phyloP scores from a whole-genome alignment of 2,797 vertebrate genomes.

The Myoxocephalus aenaeus region DNA sequence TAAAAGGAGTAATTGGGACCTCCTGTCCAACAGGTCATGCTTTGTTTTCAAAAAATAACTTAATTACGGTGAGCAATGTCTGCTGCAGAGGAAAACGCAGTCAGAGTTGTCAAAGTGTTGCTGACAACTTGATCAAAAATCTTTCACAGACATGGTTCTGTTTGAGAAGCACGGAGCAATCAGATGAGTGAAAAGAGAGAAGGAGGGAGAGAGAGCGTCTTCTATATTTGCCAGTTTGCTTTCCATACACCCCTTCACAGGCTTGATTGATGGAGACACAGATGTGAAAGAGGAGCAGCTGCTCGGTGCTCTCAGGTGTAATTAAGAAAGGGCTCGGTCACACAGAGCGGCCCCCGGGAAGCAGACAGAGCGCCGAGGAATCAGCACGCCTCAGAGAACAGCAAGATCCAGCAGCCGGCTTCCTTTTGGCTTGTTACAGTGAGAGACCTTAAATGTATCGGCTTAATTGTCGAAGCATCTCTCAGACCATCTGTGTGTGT shows the following conservation, averaged over 20 bases:
- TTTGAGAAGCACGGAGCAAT: slow-evolving; percentile 6
- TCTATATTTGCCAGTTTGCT: slow-evolving; percentile 36
- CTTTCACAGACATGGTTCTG: not conserved
- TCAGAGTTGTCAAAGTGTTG: not conserved
- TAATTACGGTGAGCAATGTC: not conserved
- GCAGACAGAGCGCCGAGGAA: slow-evolving; percentile 33
- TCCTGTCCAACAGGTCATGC: slow-evolving; percentile 8
- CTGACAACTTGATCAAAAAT: slow-evolving; percentile 5
- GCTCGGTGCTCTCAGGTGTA: slow-evolving; percentile 68
- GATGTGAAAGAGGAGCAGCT: slow-evolving; percentile 71
- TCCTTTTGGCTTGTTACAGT: slow-evolving; percentile 58
- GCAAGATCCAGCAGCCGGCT: slow-evolving; percentile 52
- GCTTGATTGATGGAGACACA: slow-evolving; percentile 65
- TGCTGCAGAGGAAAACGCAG: not conserved
- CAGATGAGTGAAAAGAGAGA: slow-evolving; percentile 12
- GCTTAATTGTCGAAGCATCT: slow-evolving; percentile 68
- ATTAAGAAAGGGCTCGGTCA: slow-evolving; percentile 71
- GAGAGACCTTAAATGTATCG: slow-evolving; percentile 64
- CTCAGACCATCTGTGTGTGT: slow-evolving; percentile 72
- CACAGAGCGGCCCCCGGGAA: slow-evolving; percentile 56
- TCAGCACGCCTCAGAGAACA: slow-evolving; percentile 58
- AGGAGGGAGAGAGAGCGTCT: not conserved
- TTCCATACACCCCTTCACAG: slow-evolving; percentile 19
- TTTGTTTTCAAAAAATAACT: slow-evolving; percentile 38
- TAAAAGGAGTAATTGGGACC: not conserved